Conservation (phyloP, 2,113 vertebrate species). For the Dolichotis patagonum region DNA sequence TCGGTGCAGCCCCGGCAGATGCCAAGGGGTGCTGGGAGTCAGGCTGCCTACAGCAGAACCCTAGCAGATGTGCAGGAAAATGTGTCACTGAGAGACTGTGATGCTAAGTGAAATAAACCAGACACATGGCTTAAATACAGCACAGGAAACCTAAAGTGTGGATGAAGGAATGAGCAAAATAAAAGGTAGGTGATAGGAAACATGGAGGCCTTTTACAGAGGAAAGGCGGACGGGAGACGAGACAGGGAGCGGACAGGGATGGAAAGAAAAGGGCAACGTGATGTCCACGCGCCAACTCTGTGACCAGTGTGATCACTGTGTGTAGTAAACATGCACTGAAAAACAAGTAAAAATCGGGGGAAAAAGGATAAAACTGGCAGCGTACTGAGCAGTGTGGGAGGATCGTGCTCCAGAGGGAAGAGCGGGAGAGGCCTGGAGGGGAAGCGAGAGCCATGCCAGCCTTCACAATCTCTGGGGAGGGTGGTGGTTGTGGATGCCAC, state of each 20-base stretch:
- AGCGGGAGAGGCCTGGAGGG: background rate
- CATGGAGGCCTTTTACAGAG: background rate
- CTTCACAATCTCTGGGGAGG: background rate
- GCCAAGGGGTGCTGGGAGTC: background rate
- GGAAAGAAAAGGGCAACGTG: background rate
- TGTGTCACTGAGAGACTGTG: background rate
- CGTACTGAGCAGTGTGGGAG: background rate
- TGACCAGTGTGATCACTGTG: background rate
- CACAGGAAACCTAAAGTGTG: background rate
- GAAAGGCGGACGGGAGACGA: background rate
- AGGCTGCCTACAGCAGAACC: background rate
- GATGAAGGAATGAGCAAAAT: background rate
- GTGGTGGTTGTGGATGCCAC: fast-evolving
- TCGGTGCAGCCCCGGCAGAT: background rate
- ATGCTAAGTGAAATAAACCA: background rate
- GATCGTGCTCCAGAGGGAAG: background rate
- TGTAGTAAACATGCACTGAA: background rate
- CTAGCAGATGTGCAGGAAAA: background rate
- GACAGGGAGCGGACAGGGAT: background rate
- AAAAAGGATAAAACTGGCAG: background rate
- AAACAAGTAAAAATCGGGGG: background rate
- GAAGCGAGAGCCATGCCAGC: background rate
- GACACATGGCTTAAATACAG: background rate
- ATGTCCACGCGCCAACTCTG: background rate
- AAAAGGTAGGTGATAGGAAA: background rate